These are phyloP conservation scores for Drosophila kokeensis DNA, from an alignment of 2,888 invertebrate species.

Conservation along the genomic window DNA sequence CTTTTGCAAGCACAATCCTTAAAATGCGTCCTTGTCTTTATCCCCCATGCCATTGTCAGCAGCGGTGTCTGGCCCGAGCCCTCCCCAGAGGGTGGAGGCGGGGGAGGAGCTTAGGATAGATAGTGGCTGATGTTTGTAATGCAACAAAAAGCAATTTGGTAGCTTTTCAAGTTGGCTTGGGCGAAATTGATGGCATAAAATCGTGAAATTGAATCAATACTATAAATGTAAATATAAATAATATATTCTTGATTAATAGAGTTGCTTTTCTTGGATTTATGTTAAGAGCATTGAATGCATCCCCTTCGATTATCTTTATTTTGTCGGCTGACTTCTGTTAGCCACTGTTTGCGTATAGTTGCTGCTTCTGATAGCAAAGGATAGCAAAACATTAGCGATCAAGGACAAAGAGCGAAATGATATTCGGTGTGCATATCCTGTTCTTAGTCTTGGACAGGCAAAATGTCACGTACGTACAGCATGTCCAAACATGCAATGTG, in stretches of 20 bases:
- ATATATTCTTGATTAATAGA: not conserved
- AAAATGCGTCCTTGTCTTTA: conserved; percentile 5
- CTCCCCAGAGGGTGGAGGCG: not conserved
- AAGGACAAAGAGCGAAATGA: conserved; percentile 20
- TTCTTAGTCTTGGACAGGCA: conserved; percentile 42
- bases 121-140: not conserved
- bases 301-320: not conserved
- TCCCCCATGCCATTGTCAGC: not conserved
- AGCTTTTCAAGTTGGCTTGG: not conserved
- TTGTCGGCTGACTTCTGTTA: conserved; percentile 14
- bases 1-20: conserved; percentile 1
- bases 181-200: not conserved
- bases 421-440: conserved; percentile 12
- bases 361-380: not conserved
- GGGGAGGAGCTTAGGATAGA: not conserved
- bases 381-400: conserved; percentile 30
- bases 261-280: not conserved
- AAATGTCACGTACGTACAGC: conserved; percentile 68
- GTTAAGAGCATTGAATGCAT: not conserved
- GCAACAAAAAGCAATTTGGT: not conserved
- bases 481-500: conserved; percentile 65
- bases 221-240: not conserved
- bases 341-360: conserved; percentile 8
- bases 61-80: not conserved
- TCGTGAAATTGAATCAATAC: not conserved